phyloP scores from a whole-genome alignment of 2,113 vertebrate genomes.

The Crotalus viridis region DNA sequence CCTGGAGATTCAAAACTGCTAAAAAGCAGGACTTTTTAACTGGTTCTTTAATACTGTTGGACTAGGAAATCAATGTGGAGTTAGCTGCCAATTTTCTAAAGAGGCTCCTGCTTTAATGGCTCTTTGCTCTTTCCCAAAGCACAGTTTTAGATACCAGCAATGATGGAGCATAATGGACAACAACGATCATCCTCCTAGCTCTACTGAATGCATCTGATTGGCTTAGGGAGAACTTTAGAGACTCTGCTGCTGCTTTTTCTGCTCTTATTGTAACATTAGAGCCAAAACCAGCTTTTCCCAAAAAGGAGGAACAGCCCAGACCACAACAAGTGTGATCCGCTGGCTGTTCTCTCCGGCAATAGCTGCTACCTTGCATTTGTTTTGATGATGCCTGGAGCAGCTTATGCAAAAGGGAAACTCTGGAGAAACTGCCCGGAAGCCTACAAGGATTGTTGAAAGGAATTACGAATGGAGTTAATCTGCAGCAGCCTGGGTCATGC shows the following conservation, averaged over 20 bases:
- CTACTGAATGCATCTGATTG: not conserved
- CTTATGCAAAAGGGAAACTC: not conserved
- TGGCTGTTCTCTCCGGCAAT: not conserved
- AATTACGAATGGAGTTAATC: accelerated
- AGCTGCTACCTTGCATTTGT: not conserved
- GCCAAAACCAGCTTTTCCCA: constrained; percentile 16
- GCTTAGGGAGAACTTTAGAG: not conserved
- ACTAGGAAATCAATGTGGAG: not conserved
- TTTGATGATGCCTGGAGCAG: not conserved
- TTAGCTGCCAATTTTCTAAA: not conserved
- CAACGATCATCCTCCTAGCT: not conserved
- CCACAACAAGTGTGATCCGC: not conserved
- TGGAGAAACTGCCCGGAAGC: not conserved
- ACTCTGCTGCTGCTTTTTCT: not conserved
- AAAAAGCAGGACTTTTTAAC: not conserved
- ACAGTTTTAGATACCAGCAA: not conserved
- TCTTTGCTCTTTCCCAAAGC: not conserved
- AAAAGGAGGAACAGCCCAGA: not conserved
- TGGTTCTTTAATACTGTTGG: not conserved
- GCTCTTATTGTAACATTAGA: not conserved
- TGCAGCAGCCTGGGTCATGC: not conserved
- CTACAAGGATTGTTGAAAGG: not conserved
- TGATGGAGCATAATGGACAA: not conserved
- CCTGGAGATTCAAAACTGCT: not conserved
- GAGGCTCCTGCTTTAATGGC: not conserved